Conservation (phyloP, 2,888 invertebrate species). For the Coenonympha glycerion region DNA sequence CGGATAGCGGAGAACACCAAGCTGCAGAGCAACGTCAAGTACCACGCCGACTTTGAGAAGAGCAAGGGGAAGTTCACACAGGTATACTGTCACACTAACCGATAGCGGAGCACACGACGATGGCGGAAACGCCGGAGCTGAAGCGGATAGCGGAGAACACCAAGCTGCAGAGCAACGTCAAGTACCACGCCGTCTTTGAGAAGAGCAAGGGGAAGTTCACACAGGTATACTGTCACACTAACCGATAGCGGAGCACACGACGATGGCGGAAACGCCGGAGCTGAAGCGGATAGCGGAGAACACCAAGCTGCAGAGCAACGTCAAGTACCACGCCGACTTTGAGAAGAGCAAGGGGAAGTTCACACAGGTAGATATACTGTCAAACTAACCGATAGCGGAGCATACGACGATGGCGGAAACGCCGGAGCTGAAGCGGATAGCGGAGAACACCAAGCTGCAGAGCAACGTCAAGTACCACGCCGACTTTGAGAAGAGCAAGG, state of each 20-base stretch:
- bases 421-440: too few species aligned
- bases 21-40: constrained; percentile 96
- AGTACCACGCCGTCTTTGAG: constrained; percentile 98
- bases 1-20: constrained; percentile 98
- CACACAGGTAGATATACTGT: constrained; percentile 84
- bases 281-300: constrained; percentile 96
- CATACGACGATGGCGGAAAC: too few species aligned
- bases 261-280: constrained; percentile 98
- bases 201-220: constrained; percentile 97
- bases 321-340: constrained; percentile 98
- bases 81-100: constrained; percentile 47
- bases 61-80: constrained; percentile 97
- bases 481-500: too few species aligned
- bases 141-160: constrained; percentile 98
- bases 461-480: too few species aligned
- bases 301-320: constrained; percentile 97
- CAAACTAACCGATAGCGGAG: not conserved
- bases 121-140: constrained; percentile 98
- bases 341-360: constrained; percentile 97
- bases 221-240: constrained; percentile 72
- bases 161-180: constrained; percentile 96
- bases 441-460: too few species aligned
- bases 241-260: constrained; percentile 40
- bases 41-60: constrained; percentile 98
- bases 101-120: constrained; percentile 71